Evolutionary conservation across 2,888 invertebrate genomes (phyloP), one percentile per base, ranked within the genome.

Genomic region (Apotomis capreana): DNA sequence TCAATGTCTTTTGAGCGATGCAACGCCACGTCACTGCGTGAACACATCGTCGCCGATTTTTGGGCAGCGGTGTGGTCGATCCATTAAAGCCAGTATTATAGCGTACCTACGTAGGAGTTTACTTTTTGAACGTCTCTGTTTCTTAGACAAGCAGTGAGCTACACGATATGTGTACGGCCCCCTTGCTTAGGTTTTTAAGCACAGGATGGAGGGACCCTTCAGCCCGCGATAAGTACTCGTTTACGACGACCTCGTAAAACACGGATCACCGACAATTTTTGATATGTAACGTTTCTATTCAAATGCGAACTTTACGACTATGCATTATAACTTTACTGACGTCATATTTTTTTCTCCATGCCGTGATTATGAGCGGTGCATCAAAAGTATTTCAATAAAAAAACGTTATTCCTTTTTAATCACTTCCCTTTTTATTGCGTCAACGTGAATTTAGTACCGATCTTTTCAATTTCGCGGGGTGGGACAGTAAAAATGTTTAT

Each of bases 221-320:
- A 89, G 88, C 89, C 87, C 85, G 81, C 83, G 87, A 87, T 91
- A 91, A 92, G 91, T 90, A 92, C 89, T 88, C 89, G 87, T 92
- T 92, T 93, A 93, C 91, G 93, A 92, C 88, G 81, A 84, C 84
- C 89, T 91, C 92, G 91, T 93, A 93, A 93, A 93, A 89, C 87
- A 92, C 91, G 92, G 92, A 92, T 93, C 92, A 91, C 87, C 92
- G 93, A 91, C 90, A 91, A 91, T 92, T 92, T 93, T 93, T 92
- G 93, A 93, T 92, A 92, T 92, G 93, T 92, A 89, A 92, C 92
- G 89, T 88, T 91, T 87, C 91, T 92, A 93, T 93, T 93, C 93
- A 93, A 93, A 93, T 91, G 88, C 79, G 78, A 83, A 81, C 82
- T 91, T 93, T 92, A 92, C 90, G 92, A 91, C 80, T 80, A 82